Evolutionary conservation across 2,888 invertebrate genomes (phyloP).

Genomic region (Pollenia labialis): DNA sequence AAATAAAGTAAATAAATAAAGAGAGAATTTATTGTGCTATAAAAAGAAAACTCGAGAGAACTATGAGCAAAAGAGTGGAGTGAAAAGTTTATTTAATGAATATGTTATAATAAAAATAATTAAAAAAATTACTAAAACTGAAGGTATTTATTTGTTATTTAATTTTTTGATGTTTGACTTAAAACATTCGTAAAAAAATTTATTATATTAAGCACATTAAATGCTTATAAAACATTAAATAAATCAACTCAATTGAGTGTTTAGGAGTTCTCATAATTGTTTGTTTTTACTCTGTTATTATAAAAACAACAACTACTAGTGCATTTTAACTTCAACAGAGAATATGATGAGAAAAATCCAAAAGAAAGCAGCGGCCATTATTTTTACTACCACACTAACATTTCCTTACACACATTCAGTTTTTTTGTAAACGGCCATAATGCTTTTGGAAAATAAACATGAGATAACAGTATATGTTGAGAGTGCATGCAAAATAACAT

Average conservation of each 20-base stretch:
- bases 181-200: not conserved
- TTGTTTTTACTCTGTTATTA: slow-evolving; percentile 6
- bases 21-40: slow-evolving; percentile 1
- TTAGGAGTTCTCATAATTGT: slow-evolving; percentile 51
- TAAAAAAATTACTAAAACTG: not conserved
- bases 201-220: slow-evolving; percentile 39
- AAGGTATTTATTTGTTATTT: not conserved
- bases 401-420: slow-evolving; percentile 27
- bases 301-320: slow-evolving; percentile 30
- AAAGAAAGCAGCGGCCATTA: slow-evolving; percentile 76
- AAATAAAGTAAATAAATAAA: not conserved
- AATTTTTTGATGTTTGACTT: not conserved
- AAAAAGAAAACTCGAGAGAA: slow-evolving; percentile 12
- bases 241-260: slow-evolving; percentile 71
- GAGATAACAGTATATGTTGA: slow-evolving; percentile 38
- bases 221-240: slow-evolving; percentile 63
- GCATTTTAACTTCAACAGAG: not conserved
- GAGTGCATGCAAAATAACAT: not conserved
- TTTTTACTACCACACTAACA: slow-evolving; percentile 65
- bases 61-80: slow-evolving; percentile 13
- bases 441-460: slow-evolving; percentile 44
- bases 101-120: not conserved
- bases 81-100: not conserved
- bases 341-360: slow-evolving; percentile 37
- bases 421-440: slow-evolving; percentile 60